Evolutionary conservation across 2,888 invertebrate genomes (phyloP).

Genomic region (Achlya flavicornis): DNA sequence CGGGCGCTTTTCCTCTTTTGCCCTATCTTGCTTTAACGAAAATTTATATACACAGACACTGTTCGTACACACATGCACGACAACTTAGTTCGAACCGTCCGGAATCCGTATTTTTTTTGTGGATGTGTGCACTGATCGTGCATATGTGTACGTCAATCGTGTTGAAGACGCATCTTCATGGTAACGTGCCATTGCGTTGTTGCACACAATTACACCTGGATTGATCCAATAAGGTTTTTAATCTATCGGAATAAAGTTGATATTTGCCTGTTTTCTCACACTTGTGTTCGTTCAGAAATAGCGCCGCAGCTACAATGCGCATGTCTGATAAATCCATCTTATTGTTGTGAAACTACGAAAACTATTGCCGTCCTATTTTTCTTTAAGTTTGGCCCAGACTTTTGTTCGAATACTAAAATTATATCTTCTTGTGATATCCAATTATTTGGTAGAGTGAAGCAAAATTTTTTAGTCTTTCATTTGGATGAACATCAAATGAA

Average conservation of each 20-base stretch:
- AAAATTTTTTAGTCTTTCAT: not conserved
- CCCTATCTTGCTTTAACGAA: conserved; percentile 76
- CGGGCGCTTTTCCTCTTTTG: conserved; percentile 73
- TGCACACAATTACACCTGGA: conserved; percentile 60
- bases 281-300: conserved; percentile 58
- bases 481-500: conserved; percentile 4
- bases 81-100: conserved; percentile 52
- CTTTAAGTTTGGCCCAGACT: conserved; percentile 51
- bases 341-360: conserved; percentile 66
- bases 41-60: conserved; percentile 67
- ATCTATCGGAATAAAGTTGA: conserved; percentile 44
- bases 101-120: conserved; percentile 32
- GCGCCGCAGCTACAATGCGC: conserved; percentile 62
- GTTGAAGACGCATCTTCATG: conserved; percentile 63
- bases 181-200: conserved; percentile 55
- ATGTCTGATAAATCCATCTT: conserved; percentile 70
- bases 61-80: conserved; percentile 66
- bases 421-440: conserved; percentile 26
- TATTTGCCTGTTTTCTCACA: conserved; percentile 41
- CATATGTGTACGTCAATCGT: conserved; percentile 46
- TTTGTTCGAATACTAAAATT: conserved; percentile 21
- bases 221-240: conserved; percentile 49
- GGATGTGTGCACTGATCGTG: conserved; percentile 42
- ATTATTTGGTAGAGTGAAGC: conserved; percentile 30
- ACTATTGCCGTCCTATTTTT: conserved; percentile 76